Evolutionary conservation across 1,140 invertebrate species (phyloP).

Genomic region (Coelopa frigida): DNA sequence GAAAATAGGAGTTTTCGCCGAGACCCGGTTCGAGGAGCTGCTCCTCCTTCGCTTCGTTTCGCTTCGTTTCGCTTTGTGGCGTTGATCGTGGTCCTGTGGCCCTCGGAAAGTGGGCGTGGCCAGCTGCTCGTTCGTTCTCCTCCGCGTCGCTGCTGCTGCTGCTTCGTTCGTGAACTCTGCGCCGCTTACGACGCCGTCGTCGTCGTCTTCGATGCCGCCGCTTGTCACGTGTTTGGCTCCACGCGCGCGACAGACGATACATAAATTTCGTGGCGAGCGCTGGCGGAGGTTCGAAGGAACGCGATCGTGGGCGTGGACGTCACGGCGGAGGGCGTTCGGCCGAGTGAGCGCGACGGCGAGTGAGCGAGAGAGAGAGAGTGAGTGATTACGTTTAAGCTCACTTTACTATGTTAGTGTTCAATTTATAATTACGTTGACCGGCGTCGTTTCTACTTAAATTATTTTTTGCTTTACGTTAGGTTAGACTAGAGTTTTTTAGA

Average conservation of each 20-base stretch:
- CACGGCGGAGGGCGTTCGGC: background rate
- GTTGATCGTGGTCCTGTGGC: no score
- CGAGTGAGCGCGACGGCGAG: background rate
- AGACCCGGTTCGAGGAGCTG: no score
- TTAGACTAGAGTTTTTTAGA: no score
- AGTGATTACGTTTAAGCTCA: no score
- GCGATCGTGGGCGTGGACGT: background rate
- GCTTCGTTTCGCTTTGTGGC: no score
- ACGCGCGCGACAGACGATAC: slow-evolving; percentile 20
- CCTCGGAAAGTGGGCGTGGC: no score
- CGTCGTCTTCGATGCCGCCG: slow-evolving; percentile 12
- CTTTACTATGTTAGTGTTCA: background rate
- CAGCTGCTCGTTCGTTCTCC: slow-evolving; percentile 68
- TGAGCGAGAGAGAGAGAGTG: no score
- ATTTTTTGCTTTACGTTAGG: no score
- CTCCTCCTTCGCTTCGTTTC: no score
- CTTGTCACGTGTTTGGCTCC: slow-evolving; percentile 16
- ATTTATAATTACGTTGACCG: background rate
- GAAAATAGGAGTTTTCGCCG: no score
- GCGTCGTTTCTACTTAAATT: no score
- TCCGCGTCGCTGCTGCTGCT: slow-evolving; percentile 31
- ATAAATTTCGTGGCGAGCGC: slow-evolving; percentile 16
- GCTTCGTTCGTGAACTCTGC: slow-evolving; percentile 9
- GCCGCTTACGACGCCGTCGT: slow-evolving; percentile 15
- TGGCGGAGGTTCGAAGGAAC: background rate